These are phyloP conservation scores for Thumatha senex DNA, from an alignment of 2,888 invertebrate species.

Conservation along the genomic window DNA sequence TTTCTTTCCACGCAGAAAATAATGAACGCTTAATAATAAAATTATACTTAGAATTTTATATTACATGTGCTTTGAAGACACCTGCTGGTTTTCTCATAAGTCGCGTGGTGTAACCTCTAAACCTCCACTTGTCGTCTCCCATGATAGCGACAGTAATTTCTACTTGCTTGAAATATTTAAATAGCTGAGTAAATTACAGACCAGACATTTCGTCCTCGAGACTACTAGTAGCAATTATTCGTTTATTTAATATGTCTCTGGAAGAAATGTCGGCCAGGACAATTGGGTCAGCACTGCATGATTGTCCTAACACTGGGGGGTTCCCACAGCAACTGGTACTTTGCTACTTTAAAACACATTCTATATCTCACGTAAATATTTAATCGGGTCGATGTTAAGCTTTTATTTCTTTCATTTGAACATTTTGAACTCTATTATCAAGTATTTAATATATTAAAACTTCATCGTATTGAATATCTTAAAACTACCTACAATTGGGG, in stretches of 20 bases:
- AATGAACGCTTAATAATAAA: constrained; percentile 3
- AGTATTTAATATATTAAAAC: too few species aligned
- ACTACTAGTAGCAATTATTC: constrained; percentile 56
- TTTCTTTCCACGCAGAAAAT: background rate
- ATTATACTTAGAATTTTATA: constrained; percentile 28
- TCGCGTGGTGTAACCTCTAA: constrained; percentile 31
- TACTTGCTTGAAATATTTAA: constrained; percentile 74
- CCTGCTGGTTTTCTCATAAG: constrained; percentile 53
- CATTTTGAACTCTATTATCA: background rate
- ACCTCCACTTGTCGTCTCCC: constrained; percentile 41
- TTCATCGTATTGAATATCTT: too few species aligned
- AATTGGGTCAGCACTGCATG: constrained; percentile 66
- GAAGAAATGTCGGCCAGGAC: constrained; percentile 44
- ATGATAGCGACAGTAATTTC: constrained; percentile 48
- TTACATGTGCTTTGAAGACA: constrained; percentile 45
- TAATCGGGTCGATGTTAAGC: constrained; percentile 18
- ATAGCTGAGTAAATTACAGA: constrained; percentile 72
- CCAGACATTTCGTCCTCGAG: constrained; percentile 46
- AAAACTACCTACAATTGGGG: too few species aligned
- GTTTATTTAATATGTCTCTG: constrained; percentile 54
- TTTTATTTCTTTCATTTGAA: background rate
- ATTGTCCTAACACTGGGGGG: constrained; percentile 51
- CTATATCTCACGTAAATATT: constrained; percentile 37
- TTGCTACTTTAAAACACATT: constrained; percentile 33
- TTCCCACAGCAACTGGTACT: constrained; percentile 53